Percentiles rank a stretch among this genome's conserved stretches.
These are phyloP conservation scores for Lepus townsendii DNA, from an alignment of 2,797 vertebrate genomes.

Conservation along the genomic window DNA sequence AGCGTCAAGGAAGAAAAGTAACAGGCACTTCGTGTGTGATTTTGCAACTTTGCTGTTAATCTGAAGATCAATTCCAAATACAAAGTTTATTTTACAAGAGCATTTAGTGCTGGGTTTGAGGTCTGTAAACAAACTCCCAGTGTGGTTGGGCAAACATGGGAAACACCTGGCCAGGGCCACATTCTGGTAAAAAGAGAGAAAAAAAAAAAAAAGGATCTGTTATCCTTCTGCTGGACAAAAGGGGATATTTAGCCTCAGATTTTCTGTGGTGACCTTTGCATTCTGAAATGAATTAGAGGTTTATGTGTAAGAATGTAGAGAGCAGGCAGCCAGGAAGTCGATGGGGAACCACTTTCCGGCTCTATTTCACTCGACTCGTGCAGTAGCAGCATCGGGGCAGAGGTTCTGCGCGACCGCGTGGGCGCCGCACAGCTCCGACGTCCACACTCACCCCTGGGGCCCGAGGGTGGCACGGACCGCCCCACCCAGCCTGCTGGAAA, in stretches of 20 bases:
- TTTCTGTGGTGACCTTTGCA: slow-evolving; percentile 87
- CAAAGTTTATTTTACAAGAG: not conserved
- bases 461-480: not conserved
- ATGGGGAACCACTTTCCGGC: slow-evolving; percentile 85
- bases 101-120: not conserved
- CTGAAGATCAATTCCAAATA: not conserved
- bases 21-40: not conserved
- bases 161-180: slow-evolving; percentile 84
- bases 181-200: slow-evolving; percentile 3
- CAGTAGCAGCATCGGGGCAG: slow-evolving; percentile 65
- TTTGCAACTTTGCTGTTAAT: not conserved
- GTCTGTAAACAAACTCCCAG: not conserved
- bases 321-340: slow-evolving; percentile 87
- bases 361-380: slow-evolving; percentile 77
- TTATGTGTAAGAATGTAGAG: slow-evolving; percentile 86
- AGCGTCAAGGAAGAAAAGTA: accelerated
- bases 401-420: not conserved
- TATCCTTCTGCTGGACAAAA: slow-evolving; percentile 84
- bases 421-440: not conserved
- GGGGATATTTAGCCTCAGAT: slow-evolving; percentile 85
- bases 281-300: slow-evolving; percentile 89
- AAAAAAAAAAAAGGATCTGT: slow-evolving; percentile 67
- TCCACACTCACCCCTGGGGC: accelerated
- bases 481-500: not conserved
- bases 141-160: slow-evolving; percentile 72